Evolutionary conservation across 2,888 invertebrate species (phyloP).

Genomic region (Caenorhabditis doughertyi): DNA sequence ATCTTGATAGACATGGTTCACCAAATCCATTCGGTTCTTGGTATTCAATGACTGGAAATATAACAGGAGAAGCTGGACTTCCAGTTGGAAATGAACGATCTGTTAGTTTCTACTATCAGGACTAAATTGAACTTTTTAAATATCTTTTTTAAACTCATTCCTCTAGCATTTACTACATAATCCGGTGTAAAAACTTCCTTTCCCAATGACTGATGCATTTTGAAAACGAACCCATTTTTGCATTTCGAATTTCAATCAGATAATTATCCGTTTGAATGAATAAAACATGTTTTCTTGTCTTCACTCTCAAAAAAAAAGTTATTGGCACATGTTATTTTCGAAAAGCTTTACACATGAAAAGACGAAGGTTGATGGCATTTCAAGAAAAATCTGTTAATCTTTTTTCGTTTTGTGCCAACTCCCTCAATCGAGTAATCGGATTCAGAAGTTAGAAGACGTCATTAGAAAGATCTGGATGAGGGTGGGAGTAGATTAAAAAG

Average conservation of each 20-base stretch:
- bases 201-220: conserved; percentile 29
- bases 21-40: conserved; percentile 73
- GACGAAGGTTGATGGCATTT: conserved; percentile 9
- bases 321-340: neutral
- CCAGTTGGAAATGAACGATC: conserved; percentile 69
- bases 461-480: neutral
- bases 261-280: no score
- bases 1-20: conserved; percentile 65
- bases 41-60: conserved; percentile 72
- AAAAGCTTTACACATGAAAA: conserved; percentile 20
- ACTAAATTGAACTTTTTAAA: conserved; percentile 2
- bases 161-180: conserved; percentile 5
- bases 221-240: neutral
- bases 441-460: neutral
- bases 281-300: neutral
- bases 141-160: neutral
- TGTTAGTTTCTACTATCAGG: conserved; percentile 69
- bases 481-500: neutral
- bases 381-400: neutral
- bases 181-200: conserved; percentile 19
- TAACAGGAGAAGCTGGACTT: conserved; percentile 71
- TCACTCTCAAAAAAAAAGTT: neutral
- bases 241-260: neutral
- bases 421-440: conserved; percentile 15
- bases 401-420: neutral